Evolutionary conservation across 2,888 invertebrate genomes (phyloP), one percentile per base, ranked within the genome.

Genomic region (Myopa testacea): DNA sequence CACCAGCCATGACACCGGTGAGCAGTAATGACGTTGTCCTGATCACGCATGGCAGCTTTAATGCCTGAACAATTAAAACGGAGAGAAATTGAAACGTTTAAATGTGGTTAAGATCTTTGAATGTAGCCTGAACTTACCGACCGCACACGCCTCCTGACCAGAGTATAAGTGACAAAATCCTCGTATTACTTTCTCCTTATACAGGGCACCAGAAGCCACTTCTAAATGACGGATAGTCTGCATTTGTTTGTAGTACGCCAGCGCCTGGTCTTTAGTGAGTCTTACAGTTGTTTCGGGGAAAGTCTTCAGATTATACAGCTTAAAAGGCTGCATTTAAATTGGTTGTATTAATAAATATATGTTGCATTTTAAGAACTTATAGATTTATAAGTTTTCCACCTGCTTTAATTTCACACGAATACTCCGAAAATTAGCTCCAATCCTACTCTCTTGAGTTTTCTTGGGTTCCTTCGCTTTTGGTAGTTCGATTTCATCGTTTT

Each of bases 91-190:
- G 45, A 10, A 45, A 3, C 6, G 45, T 45, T 45, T 3, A 45
- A 3, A 45, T 8, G 45, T 55, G 14, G 16, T n/a, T 14, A 16
- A 16, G 1, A 14, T 55, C 8, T 55, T n/a, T 12, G 16, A 55
- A 55, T 55, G 5, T 55, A 5, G 0, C 16, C 4, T 34, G 34
- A 84, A 67, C 92, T 98, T 97, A 34, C 82, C 82, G 73, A 87
- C 87, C 68, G 87, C 87, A 81, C 87, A 88, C 83, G 94, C 95
- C 90, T 96, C 88, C 80, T 89, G 96, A 58, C 98, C 98, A 79
- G 97, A 96, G 89, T 98, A 99, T 80, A 99, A 92, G 90, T 99
- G 99, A 86, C 98, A 99, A 90, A 99, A 99, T 5, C 98, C 99
- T 84, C 98, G 91, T 82, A 99, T 94, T 79, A 94, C 92, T 90